These are phyloP conservation scores for Lemur catta DNA, from an alignment of 2,797 vertebrate genomes.

Conservation along the genomic window DNA sequence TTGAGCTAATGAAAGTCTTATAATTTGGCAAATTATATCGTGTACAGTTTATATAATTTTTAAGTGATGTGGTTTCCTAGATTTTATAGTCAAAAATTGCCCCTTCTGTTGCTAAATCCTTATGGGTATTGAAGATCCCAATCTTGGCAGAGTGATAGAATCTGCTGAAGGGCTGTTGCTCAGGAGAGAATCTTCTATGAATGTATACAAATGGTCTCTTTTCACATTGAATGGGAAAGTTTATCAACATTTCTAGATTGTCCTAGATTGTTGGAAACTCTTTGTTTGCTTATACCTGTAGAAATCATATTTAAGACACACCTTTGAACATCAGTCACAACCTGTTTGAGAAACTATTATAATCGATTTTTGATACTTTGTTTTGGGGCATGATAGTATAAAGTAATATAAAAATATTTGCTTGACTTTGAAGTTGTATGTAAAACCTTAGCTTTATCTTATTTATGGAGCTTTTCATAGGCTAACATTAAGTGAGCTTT, in stretches of 20 bases:
- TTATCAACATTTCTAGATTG: background rate
- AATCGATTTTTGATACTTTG: slow-evolving; percentile 2
- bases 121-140: background rate
- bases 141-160: background rate
- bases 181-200: background rate
- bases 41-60: background rate
- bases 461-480: background rate
- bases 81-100: background rate
- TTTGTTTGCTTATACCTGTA: background rate
- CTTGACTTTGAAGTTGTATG: background rate
- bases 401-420: background rate
- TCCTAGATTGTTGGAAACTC: background rate
- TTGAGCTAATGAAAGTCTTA: background rate
- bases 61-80: background rate
- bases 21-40: background rate
- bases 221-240: background rate
- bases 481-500: background rate
- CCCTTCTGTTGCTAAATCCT: background rate
- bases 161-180: background rate
- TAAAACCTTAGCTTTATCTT: background rate
- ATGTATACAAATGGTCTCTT: background rate
- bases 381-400: background rate
- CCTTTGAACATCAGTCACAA: background rate
- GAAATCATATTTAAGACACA: background rate
- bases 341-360: background rate